These are phyloP conservation scores for Drosophila kanapiae DNA, from an alignment of 1,140 invertebrate genomes.

Conservation along the genomic window DNA sequence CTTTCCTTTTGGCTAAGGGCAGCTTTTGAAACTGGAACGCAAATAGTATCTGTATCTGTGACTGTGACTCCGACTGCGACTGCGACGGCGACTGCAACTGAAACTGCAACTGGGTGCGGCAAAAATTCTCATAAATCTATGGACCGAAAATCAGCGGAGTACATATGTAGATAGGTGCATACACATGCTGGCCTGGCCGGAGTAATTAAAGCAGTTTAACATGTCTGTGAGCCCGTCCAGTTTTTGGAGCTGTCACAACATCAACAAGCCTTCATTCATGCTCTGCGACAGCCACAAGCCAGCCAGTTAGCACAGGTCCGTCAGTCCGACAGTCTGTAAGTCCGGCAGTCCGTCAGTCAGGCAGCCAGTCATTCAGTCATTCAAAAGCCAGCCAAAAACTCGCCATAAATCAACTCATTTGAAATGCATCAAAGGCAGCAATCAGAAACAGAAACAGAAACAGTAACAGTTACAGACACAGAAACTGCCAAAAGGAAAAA, in stretches of 20 bases:
- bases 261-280: slow-evolving; percentile 82
- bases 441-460: slow-evolving; percentile 72
- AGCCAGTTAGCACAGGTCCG: slow-evolving; percentile 58
- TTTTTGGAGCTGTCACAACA: slow-evolving; percentile 81
- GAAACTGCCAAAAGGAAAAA: slow-evolving; percentile 60
- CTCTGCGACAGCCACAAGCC: slow-evolving; percentile 68
- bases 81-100: slow-evolving; percentile 21
- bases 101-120: slow-evolving; percentile 64
- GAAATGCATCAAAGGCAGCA: slow-evolving; percentile 82
- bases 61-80: slow-evolving; percentile 12
- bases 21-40: slow-evolving; percentile 33
- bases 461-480: slow-evolving; percentile 52
- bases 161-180: slow-evolving; percentile 58
- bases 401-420: slow-evolving; percentile 83
- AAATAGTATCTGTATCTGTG: slow-evolving; percentile 22
- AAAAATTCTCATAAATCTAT: slow-evolving; percentile 79
- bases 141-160: slow-evolving; percentile 53
- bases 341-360: slow-evolving; percentile 30
- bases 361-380: slow-evolving; percentile 45
- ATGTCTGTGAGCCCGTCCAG: slow-evolving; percentile 67
- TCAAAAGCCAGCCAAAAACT: slow-evolving; percentile 72
- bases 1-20: slow-evolving; percentile 81
- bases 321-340: slow-evolving; percentile 24
- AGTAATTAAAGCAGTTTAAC: slow-evolving; percentile 83
- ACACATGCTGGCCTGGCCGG: slow-evolving; percentile 59